Conservation (phyloP, 2,888 invertebrate genomes). For the Nasonovia ribisnigri region DNA sequence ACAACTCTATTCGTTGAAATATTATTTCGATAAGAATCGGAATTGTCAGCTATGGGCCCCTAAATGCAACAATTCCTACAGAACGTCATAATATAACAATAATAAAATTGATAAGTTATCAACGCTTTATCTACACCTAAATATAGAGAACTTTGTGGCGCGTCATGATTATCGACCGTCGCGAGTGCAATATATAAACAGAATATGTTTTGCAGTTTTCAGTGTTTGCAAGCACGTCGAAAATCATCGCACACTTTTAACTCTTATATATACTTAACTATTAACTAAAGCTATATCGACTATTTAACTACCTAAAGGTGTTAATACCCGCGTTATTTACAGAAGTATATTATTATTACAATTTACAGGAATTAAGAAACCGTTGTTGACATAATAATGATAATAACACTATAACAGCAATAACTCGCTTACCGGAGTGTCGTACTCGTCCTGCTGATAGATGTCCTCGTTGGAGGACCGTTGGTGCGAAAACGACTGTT, state of each 20-base stretch:
- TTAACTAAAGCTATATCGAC: too few species aligned
- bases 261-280: not conserved
- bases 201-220: not conserved
- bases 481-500: slow-evolving; percentile 61
- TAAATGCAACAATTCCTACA: not conserved
- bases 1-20: not conserved
- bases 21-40: not conserved
- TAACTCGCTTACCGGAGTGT: slow-evolving; percentile 49
- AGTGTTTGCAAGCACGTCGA: not conserved
- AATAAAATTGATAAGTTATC: not conserved
- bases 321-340: not conserved
- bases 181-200: not conserved
- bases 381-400: not conserved
- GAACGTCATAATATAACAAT: not conserved
- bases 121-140: not conserved
- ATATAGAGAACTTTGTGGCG: slow-evolving; percentile 1
- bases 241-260: not conserved
- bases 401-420: not conserved
- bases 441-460: slow-evolving; percentile 56
- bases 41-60: not conserved
- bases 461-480: slow-evolving; percentile 62
- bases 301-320: too few species aligned
- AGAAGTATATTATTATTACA: not conserved
- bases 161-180: slow-evolving; percentile 26
- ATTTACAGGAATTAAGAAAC: not conserved